Evolutionary conservation across 2,113 vertebrate genomes (phyloP), one percentile per base, ranked within the genome.

Genomic region (Sinocyclocheilus anshuiensis): DNA sequence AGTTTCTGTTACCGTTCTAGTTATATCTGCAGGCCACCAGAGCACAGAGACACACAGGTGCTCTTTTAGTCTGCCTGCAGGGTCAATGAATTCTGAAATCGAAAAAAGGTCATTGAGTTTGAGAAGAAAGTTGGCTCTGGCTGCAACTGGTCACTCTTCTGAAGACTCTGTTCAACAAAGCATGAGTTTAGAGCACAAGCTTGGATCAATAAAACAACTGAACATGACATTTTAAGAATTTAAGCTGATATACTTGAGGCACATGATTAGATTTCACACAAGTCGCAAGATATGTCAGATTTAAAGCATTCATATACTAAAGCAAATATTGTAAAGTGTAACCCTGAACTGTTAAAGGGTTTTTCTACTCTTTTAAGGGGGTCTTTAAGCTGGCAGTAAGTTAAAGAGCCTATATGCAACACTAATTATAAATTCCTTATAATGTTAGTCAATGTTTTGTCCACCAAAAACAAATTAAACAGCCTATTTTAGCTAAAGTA

Each of bases 1-100:
- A 65, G 36, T 65, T 63, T 63, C 26, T 80, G 57, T 63, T 63
- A 80, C 36, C 2, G 20, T 80, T 80, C 57, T 45, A 16, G n/a
- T 45, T 65, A 50, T 76, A 50, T 76, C 74, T 76, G 36, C 11
- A 4, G 57, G 61, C 22, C 2, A 8, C 22, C 78, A 65, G 36
- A 45, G 22, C 11, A 78, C 16, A 29, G 16, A 77, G 76, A 55
- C n/a, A 2, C 61, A 29, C 24, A 33, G 10, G 65, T n/a, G 50
- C 4, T 80, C 22, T 24, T 71, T 80, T 24, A 16, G 18, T 61
- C 33, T 61, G 20, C 29, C 12, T 59, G 18, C 29, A 24, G 26
- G 26, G 29, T 22, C 26, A 22, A 59, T 39, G 24, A 57, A 81
- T 63, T 81, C 16, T 42, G 4, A 45, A 81, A 65, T 45, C 12